phyloP scores from a whole-genome alignment of 2,888 invertebrate species.

The Drosophila koepferae region DNA sequence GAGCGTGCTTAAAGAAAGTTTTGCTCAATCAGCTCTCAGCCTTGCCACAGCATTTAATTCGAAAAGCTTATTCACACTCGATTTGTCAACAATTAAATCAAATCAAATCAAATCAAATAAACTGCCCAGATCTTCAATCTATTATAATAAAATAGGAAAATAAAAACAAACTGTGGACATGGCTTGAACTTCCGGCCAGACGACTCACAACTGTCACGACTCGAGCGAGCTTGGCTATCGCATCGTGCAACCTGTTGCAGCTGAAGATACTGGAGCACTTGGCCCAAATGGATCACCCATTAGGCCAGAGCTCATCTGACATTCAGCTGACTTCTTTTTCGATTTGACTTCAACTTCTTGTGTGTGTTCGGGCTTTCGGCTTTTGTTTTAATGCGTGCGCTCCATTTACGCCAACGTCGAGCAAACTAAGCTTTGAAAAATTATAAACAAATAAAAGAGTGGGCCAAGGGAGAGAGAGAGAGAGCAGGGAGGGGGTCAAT shows the following conservation, averaged over 20 bases:
- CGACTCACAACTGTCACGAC: neutral
- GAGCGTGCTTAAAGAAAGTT: neutral
- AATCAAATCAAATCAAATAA: neutral
- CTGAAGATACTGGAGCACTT: neutral
- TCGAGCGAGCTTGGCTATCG: neutral
- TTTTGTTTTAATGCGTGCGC: constrained; percentile 66
- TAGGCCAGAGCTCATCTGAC: constrained; percentile 20
- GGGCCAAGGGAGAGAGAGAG: neutral
- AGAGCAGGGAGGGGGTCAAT: neutral
- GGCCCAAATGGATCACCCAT: constrained; percentile 45
- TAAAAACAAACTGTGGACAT: neutral
- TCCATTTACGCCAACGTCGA: constrained; percentile 67
- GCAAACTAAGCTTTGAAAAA: constrained; percentile 75
- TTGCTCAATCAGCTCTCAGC: neutral
- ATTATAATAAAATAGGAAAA: neutral
- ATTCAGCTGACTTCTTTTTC: neutral
- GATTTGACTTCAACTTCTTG: neutral
- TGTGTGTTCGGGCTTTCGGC: constrained; percentile 12
- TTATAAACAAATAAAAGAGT: constrained; percentile 74
- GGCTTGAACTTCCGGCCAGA: neutral
- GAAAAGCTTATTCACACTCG: constrained; percentile 1
- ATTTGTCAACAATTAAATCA: constrained; percentile 1
- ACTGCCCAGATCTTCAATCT: constrained; percentile 1
- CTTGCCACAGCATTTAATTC: neutral
- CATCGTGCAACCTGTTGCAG: constrained; percentile 13